Conservation (phyloP, 1,140 invertebrate species). For the Drosophila grimshawi region DNA sequence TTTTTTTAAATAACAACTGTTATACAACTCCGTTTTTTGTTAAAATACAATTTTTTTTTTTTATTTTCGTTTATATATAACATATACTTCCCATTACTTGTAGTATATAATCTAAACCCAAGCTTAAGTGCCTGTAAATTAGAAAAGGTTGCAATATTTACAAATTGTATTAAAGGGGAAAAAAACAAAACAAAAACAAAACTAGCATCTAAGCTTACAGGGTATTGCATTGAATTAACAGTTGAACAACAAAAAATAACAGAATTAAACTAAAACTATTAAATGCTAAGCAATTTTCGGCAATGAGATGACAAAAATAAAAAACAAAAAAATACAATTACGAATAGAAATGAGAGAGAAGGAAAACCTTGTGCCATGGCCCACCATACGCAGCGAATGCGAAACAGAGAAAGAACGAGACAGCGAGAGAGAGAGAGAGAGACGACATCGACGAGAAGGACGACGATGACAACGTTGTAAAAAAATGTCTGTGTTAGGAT, state of each 20-base stretch:
- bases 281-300: conserved; percentile 7
- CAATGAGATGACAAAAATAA: conserved; percentile 20
- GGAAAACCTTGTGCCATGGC: conserved; percentile 70
- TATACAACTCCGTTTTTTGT: conserved; percentile 42
- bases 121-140: conserved; percentile 72
- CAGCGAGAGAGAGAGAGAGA: conserved; percentile 7
- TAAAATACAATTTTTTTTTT: conserved; percentile 12
- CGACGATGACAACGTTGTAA: conserved; percentile 7
- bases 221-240: conserved; percentile 36
- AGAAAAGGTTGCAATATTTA: conserved; percentile 74
- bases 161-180: conserved; percentile 44
- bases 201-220: conserved; percentile 62
- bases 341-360: conserved; percentile 14
- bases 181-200: conserved; percentile 1
- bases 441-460: conserved; percentile 12
- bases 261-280: conserved; percentile 12
- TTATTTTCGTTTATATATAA: conserved; percentile 16
- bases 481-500: conserved; percentile 12
- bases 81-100: conserved; percentile 7
- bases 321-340: conserved; percentile 9
- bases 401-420: background rate
- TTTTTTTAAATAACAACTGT: conserved; percentile 39
- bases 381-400: conserved; percentile 31
- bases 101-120: conserved; percentile 32
- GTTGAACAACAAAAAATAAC: background rate